These are phyloP conservation scores for Tiliacea aurago DNA, from an alignment of 2,888 invertebrate genomes.

Conservation along the genomic window DNA sequence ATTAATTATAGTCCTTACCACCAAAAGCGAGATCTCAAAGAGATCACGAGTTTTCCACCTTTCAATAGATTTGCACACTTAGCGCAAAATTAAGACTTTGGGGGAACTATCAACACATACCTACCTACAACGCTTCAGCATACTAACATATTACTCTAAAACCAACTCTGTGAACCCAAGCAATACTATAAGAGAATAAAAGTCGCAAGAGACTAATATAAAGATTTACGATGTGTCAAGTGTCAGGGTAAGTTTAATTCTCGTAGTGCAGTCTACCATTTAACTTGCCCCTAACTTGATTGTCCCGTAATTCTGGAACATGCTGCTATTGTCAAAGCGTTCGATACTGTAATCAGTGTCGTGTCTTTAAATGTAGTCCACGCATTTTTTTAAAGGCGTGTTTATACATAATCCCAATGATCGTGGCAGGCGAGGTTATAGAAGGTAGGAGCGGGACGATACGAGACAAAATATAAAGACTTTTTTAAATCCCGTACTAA, in stretches of 20 bases:
- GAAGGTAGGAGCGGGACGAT: background rate
- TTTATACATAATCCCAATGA: background rate
- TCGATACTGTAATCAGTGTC: conserved; percentile 20
- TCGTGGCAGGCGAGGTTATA: background rate
- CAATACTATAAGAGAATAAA: conserved; percentile 23
- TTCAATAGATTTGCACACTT: too few species aligned
- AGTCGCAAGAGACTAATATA: conserved; percentile 32
- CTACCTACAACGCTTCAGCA: background rate
- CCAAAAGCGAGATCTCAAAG: background rate
- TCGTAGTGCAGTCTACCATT: conserved; percentile 62
- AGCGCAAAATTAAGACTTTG: background rate
- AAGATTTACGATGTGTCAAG: conserved; percentile 61
- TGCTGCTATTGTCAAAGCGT: conserved; percentile 27
- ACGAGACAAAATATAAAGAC: too few species aligned
- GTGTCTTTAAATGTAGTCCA: background rate
- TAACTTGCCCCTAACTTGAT: conserved; percentile 64
- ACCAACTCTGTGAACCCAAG: background rate
- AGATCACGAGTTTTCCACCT: background rate
- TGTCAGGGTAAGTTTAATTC: conserved; percentile 61
- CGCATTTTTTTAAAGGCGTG: background rate
- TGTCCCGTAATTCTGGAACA: conserved; percentile 52
- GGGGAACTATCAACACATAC: too few species aligned
- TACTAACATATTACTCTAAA: background rate
- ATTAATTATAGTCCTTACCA: background rate
- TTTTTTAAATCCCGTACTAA: background rate